Percentiles rank a stretch among this genome's conserved stretches.
These are phyloP conservation scores for Pangasianodon hypophthalmus DNA, from an alignment of 2,113 vertebrate genomes.

Conservation along the genomic window DNA sequence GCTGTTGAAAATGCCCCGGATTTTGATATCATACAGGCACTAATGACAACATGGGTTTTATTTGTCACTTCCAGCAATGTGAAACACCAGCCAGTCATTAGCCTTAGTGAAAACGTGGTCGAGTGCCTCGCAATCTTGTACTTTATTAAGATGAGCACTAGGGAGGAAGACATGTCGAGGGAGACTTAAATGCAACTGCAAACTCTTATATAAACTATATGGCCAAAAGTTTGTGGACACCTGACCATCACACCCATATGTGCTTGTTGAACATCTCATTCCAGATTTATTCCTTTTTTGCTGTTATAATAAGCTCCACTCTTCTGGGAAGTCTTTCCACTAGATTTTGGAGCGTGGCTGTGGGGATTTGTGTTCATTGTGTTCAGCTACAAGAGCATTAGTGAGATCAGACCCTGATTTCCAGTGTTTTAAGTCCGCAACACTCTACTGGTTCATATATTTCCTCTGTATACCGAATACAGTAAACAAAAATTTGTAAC, in stretches of 20 bases:
- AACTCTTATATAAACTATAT: neutral
- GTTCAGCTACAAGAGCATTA: too few species aligned
- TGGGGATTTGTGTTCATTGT: too few species aligned
- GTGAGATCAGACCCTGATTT: neutral
- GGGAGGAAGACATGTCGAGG: too few species aligned
- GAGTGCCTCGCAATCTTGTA: neutral
- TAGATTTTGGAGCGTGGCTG: too few species aligned
- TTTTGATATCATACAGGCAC: neutral
- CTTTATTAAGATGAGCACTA: neutral
- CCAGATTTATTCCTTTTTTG: neutral
- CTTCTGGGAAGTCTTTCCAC: too few species aligned
- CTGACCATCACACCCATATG: neutral
- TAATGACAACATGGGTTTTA: neutral
- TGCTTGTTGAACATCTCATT: too few species aligned
- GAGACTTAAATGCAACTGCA: too few species aligned
- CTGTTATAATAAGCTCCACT: too few species aligned
- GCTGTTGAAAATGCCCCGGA: neutral
- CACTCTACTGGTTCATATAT: too few species aligned
- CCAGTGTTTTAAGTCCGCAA: neutral
- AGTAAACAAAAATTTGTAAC: neutral
- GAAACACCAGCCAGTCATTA: neutral
- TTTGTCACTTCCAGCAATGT: neutral
- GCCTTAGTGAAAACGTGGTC: neutral
- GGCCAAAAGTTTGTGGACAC: neutral
- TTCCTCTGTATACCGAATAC: neutral